These are phyloP conservation scores for Pteropus alecto DNA, from an alignment of 2,113 vertebrate genomes.

Conservation along the genomic window DNA sequence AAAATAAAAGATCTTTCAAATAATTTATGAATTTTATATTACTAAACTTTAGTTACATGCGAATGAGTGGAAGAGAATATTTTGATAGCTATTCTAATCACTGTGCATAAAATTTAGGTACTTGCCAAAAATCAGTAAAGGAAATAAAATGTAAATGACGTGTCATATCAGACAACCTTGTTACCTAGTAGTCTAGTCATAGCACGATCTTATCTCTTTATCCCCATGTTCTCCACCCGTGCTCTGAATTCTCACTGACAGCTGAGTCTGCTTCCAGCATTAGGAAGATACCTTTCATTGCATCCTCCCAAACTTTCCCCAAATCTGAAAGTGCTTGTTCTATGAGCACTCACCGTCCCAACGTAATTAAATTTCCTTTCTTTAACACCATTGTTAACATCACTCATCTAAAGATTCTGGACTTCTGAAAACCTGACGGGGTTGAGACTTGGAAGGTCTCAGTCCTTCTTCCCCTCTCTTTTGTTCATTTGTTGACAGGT, in stretches of 20 bases:
- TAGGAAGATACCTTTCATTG: background rate
- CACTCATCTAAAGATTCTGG: background rate
- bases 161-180: background rate
- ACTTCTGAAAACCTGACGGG: background rate
- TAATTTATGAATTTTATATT: background rate
- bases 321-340: background rate
- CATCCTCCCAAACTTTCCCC: background rate
- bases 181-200: background rate
- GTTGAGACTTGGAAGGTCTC: background rate
- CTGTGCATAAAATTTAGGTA: background rate
- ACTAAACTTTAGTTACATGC: background rate
- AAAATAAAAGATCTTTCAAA: background rate
- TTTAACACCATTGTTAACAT: background rate
- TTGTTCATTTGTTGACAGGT: background rate
- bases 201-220: background rate
- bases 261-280: background rate
- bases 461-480: background rate
- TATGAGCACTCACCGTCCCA: background rate
- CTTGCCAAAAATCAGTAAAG: background rate
- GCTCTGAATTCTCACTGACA: background rate
- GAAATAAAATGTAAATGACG: background rate
- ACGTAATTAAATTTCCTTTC: background rate
- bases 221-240: no score
- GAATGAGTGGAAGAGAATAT: background rate
- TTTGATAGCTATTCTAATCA: background rate